Conservation (phyloP, 1,140 invertebrate genomes). For the Cydia pomonella region DNA sequence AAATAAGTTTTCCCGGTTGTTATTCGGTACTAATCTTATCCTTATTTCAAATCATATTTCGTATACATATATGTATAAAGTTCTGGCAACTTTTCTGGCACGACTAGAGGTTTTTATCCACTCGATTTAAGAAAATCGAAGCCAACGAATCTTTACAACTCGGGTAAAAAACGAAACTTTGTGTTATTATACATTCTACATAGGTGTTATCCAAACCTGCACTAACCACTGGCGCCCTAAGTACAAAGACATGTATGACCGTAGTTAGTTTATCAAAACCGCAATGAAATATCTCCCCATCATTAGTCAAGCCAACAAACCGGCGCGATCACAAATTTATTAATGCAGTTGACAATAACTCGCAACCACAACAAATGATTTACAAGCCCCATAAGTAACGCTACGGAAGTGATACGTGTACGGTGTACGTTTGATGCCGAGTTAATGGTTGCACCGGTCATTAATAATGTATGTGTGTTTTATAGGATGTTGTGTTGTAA, state of each 20-base stretch:
- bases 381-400: conserved; percentile 9
- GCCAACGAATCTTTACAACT: too few species aligned
- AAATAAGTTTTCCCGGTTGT: too few species aligned
- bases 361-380: conserved; percentile 14
- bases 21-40: too few species aligned
- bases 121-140: too few species aligned
- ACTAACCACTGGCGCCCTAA: background rate
- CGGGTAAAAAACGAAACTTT: too few species aligned
- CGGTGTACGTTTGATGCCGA: conserved; percentile 1
- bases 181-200: too few species aligned
- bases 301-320: conserved; percentile 8
- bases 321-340: conserved; percentile 16
- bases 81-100: too few species aligned
- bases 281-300: conserved; percentile 18
- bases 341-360: conserved; percentile 19
- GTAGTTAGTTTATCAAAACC: conserved; percentile 10
- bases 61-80: too few species aligned
- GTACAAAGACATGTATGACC: conserved; percentile 9
- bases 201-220: background rate
- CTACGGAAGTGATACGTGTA: conserved; percentile 12
- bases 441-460: conserved; percentile 4
- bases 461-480: conserved; percentile 19
- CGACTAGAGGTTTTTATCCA: too few species aligned
- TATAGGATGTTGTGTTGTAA: background rate
- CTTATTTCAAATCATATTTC: too few species aligned